Evolutionary conservation across 2,797 vertebrate species (phyloP).

Genomic region (Tympanoctomys barrerae): DNA sequence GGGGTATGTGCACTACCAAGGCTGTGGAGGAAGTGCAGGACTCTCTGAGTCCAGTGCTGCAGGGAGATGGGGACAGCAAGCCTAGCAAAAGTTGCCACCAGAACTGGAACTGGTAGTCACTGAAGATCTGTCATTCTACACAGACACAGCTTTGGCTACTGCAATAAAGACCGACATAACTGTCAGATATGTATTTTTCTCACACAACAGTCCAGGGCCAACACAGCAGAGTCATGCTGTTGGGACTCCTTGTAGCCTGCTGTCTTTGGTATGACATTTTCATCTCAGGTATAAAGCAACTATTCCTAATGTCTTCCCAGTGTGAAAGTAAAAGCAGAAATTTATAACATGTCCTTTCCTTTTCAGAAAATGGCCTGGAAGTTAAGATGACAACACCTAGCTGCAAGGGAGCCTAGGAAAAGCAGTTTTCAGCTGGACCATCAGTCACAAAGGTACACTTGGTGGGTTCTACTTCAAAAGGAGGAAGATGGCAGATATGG

Average conservation of each 20-base stretch:
- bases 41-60: not conserved
- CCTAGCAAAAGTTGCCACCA: not conserved
- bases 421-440: not conserved
- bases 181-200: not conserved
- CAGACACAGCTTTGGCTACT: not conserved
- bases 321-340: not conserved
- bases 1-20: not conserved
- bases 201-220: not conserved
- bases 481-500: not conserved
- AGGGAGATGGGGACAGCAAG: not conserved
- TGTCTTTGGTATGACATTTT: not conserved
- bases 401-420: not conserved
- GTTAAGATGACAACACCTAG: not conserved
- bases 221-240: accelerated
- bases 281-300: not conserved
- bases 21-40: not conserved
- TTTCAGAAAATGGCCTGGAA: not conserved
- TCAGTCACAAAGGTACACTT: not conserved
- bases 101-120: not conserved
- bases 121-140: not conserved
- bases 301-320: not conserved
- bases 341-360: not conserved
- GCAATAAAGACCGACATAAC: constrained; percentile 1
- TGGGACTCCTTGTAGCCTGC: not conserved
- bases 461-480: not conserved